Conservation (phyloP, 2,888 invertebrate species). For the Myopa testacea region DNA sequence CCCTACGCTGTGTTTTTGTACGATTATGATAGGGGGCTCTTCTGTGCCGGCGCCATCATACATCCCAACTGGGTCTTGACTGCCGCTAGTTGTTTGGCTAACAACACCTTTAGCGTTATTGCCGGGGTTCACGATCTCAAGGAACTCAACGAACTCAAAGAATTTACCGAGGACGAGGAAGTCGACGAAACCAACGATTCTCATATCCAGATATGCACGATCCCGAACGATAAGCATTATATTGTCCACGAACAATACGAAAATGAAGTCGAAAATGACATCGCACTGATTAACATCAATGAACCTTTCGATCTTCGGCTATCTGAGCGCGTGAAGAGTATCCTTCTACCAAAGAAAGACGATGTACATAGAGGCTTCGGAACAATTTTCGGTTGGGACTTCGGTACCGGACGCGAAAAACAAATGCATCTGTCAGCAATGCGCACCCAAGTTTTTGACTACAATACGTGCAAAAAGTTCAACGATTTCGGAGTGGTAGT, state of each 20-base stretch:
- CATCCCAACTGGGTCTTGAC: conserved; percentile 62
- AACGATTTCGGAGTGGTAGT: no score
- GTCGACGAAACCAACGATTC: neutral
- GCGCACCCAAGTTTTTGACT: neutral
- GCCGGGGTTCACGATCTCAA: conserved; percentile 65
- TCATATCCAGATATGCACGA: neutral
- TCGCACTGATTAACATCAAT: conserved; percentile 68
- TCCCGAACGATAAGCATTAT: neutral
- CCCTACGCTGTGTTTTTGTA: conserved; percentile 44
- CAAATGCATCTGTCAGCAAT: neutral
- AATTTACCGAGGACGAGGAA: no score
- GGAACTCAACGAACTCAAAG: neutral
- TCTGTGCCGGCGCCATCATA: conserved; percentile 68
- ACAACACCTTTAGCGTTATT: conserved; percentile 54
- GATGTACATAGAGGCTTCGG: neutral
- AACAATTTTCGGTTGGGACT: neutral
- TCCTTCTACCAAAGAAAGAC: neutral
- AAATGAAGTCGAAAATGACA: conserved; percentile 69
- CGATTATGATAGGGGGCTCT: conserved; percentile 31
- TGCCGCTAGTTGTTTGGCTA: conserved; percentile 61
- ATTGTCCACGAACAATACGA: conserved; percentile 58
- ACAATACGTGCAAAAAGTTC: neutral
- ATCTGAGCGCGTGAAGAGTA: neutral
- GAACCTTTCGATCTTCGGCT: conserved; percentile 54
- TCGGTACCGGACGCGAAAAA: neutral